A percentile compares a stretch with the other conserved stretches of the same genome.
Conservation (phyloP, 2,113 vertebrate genomes). For the Calyptomena viridis region DNA sequence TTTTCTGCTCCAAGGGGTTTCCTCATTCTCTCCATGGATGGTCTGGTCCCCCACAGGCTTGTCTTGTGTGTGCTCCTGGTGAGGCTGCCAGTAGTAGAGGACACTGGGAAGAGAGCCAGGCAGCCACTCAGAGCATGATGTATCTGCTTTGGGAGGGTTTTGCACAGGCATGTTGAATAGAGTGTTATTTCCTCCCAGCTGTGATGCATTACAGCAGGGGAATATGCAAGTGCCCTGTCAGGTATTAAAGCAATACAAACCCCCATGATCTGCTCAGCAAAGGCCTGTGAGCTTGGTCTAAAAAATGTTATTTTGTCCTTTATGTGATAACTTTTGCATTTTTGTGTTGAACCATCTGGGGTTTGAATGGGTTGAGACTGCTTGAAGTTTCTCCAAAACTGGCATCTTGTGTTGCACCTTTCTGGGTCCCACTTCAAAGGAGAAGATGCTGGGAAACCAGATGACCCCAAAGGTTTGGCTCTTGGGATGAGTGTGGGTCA, state of each 20-base stretch:
- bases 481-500: background rate
- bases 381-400: background rate
- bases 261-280: background rate
- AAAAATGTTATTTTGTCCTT: background rate
- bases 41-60: background rate
- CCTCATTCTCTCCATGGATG: background rate
- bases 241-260: background rate
- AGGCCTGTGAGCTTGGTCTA: background rate
- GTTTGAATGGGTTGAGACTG: accelerated
- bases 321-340: background rate
- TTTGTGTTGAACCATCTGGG: background rate
- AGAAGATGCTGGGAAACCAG: background rate
- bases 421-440: background rate
- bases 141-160: background rate
- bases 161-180: background rate
- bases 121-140: background rate
- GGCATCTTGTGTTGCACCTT: background rate
- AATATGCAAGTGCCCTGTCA: accelerated
- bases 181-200: background rate
- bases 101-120: accelerated
- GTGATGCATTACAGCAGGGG: background rate
- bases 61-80: accelerated
- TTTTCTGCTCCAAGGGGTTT: background rate
- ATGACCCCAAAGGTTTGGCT: background rate
- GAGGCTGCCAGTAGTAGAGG: accelerated